phyloP scores from a whole-genome alignment of 1,140 invertebrate genomes.

The Melitaea cinxia region DNA sequence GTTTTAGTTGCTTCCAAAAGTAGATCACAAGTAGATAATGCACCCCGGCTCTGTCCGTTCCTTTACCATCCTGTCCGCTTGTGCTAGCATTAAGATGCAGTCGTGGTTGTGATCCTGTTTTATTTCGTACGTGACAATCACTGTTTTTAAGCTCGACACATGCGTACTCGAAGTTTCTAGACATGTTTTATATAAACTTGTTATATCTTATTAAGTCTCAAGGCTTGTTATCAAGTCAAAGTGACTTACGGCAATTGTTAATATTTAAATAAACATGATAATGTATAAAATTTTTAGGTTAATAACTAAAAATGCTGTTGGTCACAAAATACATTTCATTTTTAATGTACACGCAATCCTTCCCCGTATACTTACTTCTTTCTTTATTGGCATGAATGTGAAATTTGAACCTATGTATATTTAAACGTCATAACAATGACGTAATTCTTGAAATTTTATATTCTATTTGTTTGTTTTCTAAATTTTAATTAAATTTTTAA shows the following conservation, averaged over 20 bases:
- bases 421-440: not conserved
- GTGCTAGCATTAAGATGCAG: constrained; percentile 25
- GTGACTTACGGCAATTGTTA: constrained; percentile 16
- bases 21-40: constrained; percentile 45
- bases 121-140: constrained; percentile 31
- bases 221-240: constrained; percentile 22
- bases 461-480: not conserved
- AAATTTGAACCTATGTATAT: not conserved
- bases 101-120: constrained; percentile 20
- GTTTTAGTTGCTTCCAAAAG: constrained; percentile 51
- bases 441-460: not conserved
- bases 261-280: constrained; percentile 14
- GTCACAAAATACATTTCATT: constrained; percentile 14
- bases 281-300: constrained; percentile 5
- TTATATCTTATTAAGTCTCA: constrained; percentile 14
- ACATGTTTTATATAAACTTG: constrained; percentile 1
- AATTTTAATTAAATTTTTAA: not conserved
- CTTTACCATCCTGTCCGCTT: constrained; percentile 22
- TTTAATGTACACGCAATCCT: constrained; percentile 27
- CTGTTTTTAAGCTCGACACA: constrained; percentile 6
- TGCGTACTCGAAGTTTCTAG: constrained; percentile 6
- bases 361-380: constrained; percentile 26
- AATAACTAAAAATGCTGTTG: constrained; percentile 11
- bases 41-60: constrained; percentile 44
- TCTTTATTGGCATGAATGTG: constrained; percentile 27